Evolutionary conservation across 2,797 vertebrate species (phyloP).

Genomic region (Syncerus caffer): DNA sequence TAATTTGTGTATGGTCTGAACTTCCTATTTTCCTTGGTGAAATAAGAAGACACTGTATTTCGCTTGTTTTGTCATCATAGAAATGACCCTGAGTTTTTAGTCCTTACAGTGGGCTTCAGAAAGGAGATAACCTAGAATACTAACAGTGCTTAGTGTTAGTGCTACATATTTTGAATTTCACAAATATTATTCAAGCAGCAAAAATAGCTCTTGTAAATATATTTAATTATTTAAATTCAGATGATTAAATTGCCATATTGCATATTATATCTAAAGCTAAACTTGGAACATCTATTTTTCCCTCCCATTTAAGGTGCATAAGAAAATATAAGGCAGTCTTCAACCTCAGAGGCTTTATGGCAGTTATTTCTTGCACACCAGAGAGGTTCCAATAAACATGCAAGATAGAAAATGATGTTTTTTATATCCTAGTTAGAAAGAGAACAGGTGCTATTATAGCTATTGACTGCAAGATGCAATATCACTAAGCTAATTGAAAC

Average conservation of each 20-base stretch:
- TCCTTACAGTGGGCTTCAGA: conserved; percentile 8
- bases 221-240: conserved; percentile 68
- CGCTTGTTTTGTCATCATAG: background rate
- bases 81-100: conserved; percentile 9
- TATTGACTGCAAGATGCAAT: conserved; percentile 38
- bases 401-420: conserved; percentile 52
- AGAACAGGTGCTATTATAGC: conserved; percentile 1
- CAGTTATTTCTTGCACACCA: conserved; percentile 48
- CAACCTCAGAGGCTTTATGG: conserved; percentile 30
- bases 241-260: conserved; percentile 48
- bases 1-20: background rate
- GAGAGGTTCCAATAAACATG: conserved; percentile 33
- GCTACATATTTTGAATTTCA: conserved; percentile 33
- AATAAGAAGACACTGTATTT: background rate
- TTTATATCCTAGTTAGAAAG: conserved; percentile 48
- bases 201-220: conserved; percentile 59
- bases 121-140: background rate
- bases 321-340: conserved; percentile 58
- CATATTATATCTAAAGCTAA: conserved; percentile 52
- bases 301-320: background rate
- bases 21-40: background rate
- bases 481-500: conserved; percentile 56
- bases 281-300: conserved; percentile 56
- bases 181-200: conserved; percentile 28
- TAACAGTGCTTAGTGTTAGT: background rate